These are phyloP conservation scores for Ptilorrhoa leucosticta DNA, from an alignment of 2,113 vertebrate species.

Conservation along the genomic window DNA sequence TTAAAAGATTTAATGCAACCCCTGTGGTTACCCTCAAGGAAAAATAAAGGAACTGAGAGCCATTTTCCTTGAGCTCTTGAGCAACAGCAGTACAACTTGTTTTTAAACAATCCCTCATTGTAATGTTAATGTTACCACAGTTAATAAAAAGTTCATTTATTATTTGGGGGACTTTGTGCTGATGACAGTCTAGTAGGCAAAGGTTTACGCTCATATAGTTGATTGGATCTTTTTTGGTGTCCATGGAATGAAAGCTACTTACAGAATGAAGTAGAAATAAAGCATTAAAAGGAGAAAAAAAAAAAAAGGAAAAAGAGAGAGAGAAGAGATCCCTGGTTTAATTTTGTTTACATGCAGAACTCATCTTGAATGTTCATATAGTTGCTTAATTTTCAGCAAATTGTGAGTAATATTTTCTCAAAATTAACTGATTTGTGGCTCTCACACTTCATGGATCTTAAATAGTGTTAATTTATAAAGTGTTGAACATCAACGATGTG, in stretches of 20 bases:
- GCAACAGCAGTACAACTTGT: slow-evolving; percentile 64
- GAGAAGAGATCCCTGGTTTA: background rate
- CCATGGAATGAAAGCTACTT: background rate
- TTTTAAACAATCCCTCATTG: slow-evolving; percentile 66
- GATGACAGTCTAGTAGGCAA: slow-evolving; percentile 47
- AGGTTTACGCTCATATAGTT: background rate
- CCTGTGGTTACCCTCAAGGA: slow-evolving; percentile 59
- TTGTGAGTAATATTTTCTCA: background rate
- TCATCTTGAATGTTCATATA: background rate
- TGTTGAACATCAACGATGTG: background rate
- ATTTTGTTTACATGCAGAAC: background rate
- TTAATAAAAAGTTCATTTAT: slow-evolving; percentile 69
- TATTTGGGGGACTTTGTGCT: slow-evolving; percentile 55
- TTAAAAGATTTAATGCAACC: slow-evolving; percentile 70
- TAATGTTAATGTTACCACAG: slow-evolving; percentile 66
- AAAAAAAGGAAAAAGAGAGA: accelerated
- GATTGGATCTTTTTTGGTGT: slow-evolving; percentile 8
- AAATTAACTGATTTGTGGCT: background rate
- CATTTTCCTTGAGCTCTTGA: slow-evolving; percentile 62
- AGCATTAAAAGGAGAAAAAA: background rate
- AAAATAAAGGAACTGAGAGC: slow-evolving; percentile 58
- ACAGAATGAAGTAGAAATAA: background rate
- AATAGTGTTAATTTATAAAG: background rate
- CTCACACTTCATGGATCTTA: background rate
- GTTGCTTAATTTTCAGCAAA: background rate